Evolutionary conservation across 1,140 invertebrate genomes (phyloP).

Genomic region (Phymastichus coffea): DNA sequence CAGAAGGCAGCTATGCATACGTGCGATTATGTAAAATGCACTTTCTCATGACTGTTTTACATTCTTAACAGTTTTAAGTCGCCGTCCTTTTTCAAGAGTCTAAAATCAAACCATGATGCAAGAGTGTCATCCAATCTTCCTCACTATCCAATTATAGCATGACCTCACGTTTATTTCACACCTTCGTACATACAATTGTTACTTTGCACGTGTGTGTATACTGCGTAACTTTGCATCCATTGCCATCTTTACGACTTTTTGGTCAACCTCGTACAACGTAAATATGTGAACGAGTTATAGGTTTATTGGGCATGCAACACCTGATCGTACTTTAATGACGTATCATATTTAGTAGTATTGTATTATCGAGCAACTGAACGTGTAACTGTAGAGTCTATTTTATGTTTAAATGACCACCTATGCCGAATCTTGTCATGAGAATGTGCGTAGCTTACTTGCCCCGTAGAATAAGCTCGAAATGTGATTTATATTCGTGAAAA

Average conservation of each 20-base stretch:
- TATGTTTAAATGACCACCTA: no score
- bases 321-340: no score
- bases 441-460: no score
- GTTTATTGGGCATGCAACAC: no score
- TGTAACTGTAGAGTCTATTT: no score
- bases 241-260: slow-evolving; percentile 17
- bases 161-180: slow-evolving; percentile 8
- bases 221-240: slow-evolving; percentile 1
- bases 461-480: neutral
- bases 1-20: neutral
- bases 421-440: no score
- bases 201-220: neutral
- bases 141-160: neutral
- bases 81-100: neutral
- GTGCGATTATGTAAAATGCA: neutral
- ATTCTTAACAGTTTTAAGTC: no score
- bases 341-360: no score
- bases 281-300: slow-evolving; percentile 2
- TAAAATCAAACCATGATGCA: slow-evolving; percentile 3
- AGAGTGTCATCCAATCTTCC: slow-evolving; percentile 5
- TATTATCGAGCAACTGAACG: no score
- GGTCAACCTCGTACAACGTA: slow-evolving; percentile 13
- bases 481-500: neutral
- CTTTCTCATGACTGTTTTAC: slow-evolving; percentile 6
- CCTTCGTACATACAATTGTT: no score